Evolutionary conservation across 2,888 invertebrate genomes (phyloP).

Genomic region (Aspidapion aeneum): DNA sequence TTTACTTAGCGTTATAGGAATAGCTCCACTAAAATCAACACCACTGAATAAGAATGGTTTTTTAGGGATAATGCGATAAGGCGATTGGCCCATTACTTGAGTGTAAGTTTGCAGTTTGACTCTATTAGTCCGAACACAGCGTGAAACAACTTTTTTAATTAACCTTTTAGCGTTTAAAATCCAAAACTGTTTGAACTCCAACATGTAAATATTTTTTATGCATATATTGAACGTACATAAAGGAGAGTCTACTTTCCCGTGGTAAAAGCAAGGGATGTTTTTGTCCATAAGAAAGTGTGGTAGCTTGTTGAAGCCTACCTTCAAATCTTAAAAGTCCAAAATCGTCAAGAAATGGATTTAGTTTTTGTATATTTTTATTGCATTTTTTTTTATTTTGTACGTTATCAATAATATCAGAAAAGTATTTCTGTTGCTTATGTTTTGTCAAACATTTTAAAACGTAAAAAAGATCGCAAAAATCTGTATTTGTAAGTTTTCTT

Average conservation of each 20-base stretch:
- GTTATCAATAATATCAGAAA: not conserved
- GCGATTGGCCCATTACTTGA: not conserved
- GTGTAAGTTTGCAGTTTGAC: not conserved
- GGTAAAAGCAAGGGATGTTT: not conserved
- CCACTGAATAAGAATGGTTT: not conserved
- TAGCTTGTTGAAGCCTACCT: not conserved
- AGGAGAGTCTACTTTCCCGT: not conserved
- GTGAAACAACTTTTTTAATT: not conserved
- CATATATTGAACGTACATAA: not conserved
- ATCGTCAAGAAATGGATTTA: not conserved
- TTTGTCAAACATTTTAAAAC: not conserved
- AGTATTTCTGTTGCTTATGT: slow-evolving; percentile 2
- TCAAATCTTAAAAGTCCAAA: not conserved
- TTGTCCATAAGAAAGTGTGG: not conserved
- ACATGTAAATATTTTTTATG: not conserved
- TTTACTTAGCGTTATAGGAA: not conserved
- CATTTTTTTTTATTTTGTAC: not conserved
- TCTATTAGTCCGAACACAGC: not conserved
- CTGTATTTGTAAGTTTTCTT: not conserved
- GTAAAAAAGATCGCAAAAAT: not conserved
- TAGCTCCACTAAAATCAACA: not conserved
- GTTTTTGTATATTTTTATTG: not conserved
- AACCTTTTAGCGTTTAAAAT: not conserved
- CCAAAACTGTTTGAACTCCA: not conserved
- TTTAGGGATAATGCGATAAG: not conserved